Conservation (phyloP, 2,888 invertebrate genomes). For the Coenonympha arcania region DNA sequence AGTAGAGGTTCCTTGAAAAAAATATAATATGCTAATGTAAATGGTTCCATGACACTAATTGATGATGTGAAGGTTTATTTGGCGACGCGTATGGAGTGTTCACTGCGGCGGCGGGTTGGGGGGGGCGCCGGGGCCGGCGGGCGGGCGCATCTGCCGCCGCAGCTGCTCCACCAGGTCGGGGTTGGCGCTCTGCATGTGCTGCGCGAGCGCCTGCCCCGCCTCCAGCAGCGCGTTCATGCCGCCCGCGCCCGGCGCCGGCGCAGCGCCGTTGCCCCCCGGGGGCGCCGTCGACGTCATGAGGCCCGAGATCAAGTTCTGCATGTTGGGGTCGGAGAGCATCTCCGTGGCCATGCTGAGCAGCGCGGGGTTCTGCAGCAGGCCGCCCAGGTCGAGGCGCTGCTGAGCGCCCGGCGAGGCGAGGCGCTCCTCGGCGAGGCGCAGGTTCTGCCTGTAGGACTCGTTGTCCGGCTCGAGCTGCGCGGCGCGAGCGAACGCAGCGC, state of each 20-base stretch:
- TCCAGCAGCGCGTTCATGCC: conserved; percentile 67
- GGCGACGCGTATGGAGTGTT: conserved; percentile 31
- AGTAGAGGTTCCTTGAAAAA: too few species aligned
- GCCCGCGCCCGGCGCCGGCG: conserved; percentile 30
- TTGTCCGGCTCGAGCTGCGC: conserved; percentile 93
- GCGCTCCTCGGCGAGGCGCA: conserved; percentile 85
- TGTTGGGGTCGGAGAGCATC: conserved; percentile 87
- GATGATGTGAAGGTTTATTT: too few species aligned
- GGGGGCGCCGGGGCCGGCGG: conserved; percentile 35
- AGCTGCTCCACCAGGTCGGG: conserved; percentile 87
- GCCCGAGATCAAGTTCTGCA: conserved; percentile 82
- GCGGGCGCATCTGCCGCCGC: conserved; percentile 77
- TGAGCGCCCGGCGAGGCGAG: conserved; percentile 78
- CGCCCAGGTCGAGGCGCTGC: conserved; percentile 73
- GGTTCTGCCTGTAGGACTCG: conserved; percentile 89
- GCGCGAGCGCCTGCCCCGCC: conserved; percentile 85
- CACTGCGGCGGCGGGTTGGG: conserved; percentile 37
- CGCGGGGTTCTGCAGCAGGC: conserved; percentile 85
- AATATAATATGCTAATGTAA: too few species aligned
- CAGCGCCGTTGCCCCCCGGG: conserved; percentile 29
- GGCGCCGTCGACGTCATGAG: conserved; percentile 60
- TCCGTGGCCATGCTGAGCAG: conserved; percentile 88
- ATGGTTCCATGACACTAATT: too few species aligned
- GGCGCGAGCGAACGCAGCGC: conserved; percentile 89
- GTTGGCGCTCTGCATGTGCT: conserved; percentile 86